These are phyloP conservation scores for Elephas maximus DNA, from an alignment of 2,113 vertebrate genomes.

Conservation along the genomic window DNA sequence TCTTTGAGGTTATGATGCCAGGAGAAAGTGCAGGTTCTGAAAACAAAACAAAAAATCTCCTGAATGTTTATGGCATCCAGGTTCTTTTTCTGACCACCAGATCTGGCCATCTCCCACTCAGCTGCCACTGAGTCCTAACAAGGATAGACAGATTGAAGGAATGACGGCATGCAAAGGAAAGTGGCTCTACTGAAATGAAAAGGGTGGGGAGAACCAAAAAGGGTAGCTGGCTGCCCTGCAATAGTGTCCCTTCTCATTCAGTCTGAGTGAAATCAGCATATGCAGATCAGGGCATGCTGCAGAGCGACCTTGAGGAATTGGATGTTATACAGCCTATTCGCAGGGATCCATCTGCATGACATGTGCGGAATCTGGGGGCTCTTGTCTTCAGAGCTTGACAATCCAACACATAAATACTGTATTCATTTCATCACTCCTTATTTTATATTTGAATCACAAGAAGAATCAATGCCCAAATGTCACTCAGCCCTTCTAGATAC, in stretches of 20 bases:
- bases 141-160: background rate
- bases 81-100: background rate
- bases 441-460: slow-evolving; percentile 77
- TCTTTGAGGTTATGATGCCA: background rate
- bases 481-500: slow-evolving; percentile 21
- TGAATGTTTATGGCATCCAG: background rate
- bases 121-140: background rate
- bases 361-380: slow-evolving; percentile 10
- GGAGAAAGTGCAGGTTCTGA: background rate
- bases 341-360: background rate
- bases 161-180: background rate
- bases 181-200: background rate
- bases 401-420: slow-evolving; percentile 65
- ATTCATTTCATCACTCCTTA: slow-evolving; percentile 71
- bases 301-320: background rate
- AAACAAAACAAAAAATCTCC: background rate
- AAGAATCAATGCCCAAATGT: slow-evolving; percentile 70
- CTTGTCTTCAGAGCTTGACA: slow-evolving; percentile 71
- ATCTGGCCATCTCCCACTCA: background rate
- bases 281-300: background rate
- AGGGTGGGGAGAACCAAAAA: background rate
- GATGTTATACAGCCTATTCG: background rate
- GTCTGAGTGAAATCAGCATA: background rate
- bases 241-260: slow-evolving; percentile 47
- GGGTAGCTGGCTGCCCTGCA: background rate